Evolutionary conservation across 2,888 invertebrate species (phyloP), one percentile per base, ranked within the genome.

Genomic region (Cremastinae sp.): DNA sequence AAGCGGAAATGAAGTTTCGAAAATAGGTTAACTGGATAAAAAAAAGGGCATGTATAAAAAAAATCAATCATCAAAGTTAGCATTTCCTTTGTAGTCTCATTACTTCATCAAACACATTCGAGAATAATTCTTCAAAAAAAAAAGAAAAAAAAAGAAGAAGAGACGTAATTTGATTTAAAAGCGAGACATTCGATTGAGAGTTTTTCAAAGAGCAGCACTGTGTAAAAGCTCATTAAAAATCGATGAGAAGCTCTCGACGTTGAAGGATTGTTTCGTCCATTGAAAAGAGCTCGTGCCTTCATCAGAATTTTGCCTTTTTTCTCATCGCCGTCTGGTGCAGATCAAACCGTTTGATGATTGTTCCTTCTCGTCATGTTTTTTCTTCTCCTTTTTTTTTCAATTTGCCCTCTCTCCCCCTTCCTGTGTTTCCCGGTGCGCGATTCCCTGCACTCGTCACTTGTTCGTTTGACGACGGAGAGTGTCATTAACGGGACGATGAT

Each of bases 401-500:
- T 38, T 53, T 71, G 53, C 18, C 59, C 58, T 38, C 28, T 47
- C 38, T 45, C 38, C 49, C 56, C 12, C 43, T 36, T 16, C 7
- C 49, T 28, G 28, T 28, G 16, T 38, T 38, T 53, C 53, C 53
- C n/a, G 28, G 22, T 22, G 47, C 4, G 38, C 54, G 14, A 65
- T 64, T 43, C 65, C 65, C 68, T 69, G n/a, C 56, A 8, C 56
- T 59, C 28, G 47, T 36, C 73, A 41, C 45, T 62, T 64, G 66
- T 43, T 36, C 34, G 62, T 12, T 41, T 49, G 22, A 56, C 74
- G 69, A 62, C 58, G 61, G 58, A 58, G 64, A 79, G 81, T 86
- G 84, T 87, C 87, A 87, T 87, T 87, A 87, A 83, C 81, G 82
- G 78, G 81, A 84, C 85, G 83, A 86, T 82, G 84, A 82, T 83